Evolutionary conservation across 2,888 invertebrate species (phyloP).

Genomic region (Philaethria dido): DNA sequence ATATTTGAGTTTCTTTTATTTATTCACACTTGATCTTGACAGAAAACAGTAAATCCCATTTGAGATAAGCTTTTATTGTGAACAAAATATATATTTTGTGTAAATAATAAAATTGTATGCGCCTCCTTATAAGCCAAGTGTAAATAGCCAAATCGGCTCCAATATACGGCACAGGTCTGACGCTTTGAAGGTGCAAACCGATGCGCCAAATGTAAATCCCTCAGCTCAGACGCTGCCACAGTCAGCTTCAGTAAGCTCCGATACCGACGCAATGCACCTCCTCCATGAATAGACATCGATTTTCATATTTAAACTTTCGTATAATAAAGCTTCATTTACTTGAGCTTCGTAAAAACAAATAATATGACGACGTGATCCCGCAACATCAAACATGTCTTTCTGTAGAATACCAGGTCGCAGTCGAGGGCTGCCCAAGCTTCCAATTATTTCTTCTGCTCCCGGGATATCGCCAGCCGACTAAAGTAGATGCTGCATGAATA

Average conservation of each 20-base stretch:
- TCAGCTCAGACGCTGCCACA: conserved; percentile 56
- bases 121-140: conserved; percentile 77
- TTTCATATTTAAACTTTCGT: conserved; percentile 53
- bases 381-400: conserved; percentile 84
- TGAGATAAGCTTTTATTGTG: conserved; percentile 63
- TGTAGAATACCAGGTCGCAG: conserved; percentile 93
- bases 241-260: conserved; percentile 68
- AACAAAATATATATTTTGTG: conserved; percentile 76
- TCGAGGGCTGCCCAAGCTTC: conserved; percentile 91
- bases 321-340: conserved; percentile 45
- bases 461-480: conserved; percentile 93
- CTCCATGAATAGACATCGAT: conserved; percentile 56
- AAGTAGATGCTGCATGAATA: conserved; percentile 89
- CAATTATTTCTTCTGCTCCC: conserved; percentile 91
- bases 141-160: conserved; percentile 82
- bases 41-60: conserved; percentile 43
- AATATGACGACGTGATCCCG: conserved; percentile 67
- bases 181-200: conserved; percentile 73
- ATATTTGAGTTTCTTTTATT: conserved; percentile 32
- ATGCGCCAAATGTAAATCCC: conserved; percentile 61
- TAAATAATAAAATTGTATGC: conserved; percentile 74
- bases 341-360: conserved; percentile 69
- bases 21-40: conserved; percentile 28
- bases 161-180: conserved; percentile 77
- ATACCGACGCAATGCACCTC: conserved; percentile 61